Percentiles rank a stretch among this genome's conserved stretches.
phyloP scores from a whole-genome alignment of 2,797 vertebrate species.

The Karalla daura region DNA sequence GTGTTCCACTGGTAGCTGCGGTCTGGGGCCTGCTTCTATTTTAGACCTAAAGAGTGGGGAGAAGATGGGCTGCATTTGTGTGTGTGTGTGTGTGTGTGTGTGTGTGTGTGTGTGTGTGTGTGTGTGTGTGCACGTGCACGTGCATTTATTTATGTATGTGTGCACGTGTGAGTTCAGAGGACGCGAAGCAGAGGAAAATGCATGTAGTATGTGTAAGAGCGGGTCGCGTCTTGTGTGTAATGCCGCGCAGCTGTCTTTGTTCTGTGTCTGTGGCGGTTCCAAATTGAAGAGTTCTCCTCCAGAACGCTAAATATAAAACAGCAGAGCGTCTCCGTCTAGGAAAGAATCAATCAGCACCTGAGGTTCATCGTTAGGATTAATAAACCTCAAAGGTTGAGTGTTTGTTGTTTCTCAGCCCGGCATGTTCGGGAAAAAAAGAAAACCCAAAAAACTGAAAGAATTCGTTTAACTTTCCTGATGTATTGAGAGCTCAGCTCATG shows the following conservation, averaged over 20 bases:
- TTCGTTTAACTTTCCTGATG: neutral
- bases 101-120: slow-evolving; percentile 13
- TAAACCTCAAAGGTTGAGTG: neutral
- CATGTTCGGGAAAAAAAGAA: too few relatives aligned
- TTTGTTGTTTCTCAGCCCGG: neutral
- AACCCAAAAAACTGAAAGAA: too few relatives aligned
- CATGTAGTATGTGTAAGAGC: slow-evolving; percentile 59
- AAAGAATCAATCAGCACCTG: slow-evolving; percentile 49
- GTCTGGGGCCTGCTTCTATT: slow-evolving; percentile 76
- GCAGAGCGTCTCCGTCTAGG: slow-evolving; percentile 38
- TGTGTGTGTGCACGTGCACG: slow-evolving; percentile 17
- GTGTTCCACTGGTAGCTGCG: slow-evolving; percentile 75
- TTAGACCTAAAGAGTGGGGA: slow-evolving; percentile 75
- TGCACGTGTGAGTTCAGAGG: slow-evolving; percentile 28
- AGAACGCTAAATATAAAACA: slow-evolving; percentile 47
- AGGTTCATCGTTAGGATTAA: slow-evolving; percentile 22
- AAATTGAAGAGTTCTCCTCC: slow-evolving; percentile 72
- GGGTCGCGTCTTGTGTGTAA: slow-evolving; percentile 57
- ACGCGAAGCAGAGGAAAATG: slow-evolving; percentile 43
- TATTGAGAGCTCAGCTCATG: too few relatives aligned
- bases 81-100: slow-evolving; percentile 4
- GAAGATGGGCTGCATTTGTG: slow-evolving; percentile 63
- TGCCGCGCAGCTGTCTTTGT: slow-evolving; percentile 71
- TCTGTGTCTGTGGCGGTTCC: slow-evolving; percentile 65
- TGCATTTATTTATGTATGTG: slow-evolving; percentile 9